Evolutionary conservation across 2,888 invertebrate species (phyloP).

Genomic region (Epinotia demarniana): DNA sequence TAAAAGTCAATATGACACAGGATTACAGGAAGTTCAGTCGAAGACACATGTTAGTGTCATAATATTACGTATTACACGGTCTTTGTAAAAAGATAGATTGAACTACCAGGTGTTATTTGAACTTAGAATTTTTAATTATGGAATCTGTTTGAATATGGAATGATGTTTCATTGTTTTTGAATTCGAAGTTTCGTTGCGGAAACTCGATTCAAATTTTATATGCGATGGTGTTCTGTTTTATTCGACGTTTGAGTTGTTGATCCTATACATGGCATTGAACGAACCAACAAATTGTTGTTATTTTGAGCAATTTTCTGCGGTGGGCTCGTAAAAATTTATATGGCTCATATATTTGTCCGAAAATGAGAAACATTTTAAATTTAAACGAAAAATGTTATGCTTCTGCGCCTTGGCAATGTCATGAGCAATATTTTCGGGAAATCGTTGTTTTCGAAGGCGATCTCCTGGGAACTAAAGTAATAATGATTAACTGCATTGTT

Average conservation of each 20-base stretch:
- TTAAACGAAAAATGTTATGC: constrained; percentile 32
- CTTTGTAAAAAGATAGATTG: constrained; percentile 52
- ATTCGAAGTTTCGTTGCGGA: constrained; percentile 11
- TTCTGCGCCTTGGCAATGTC: constrained; percentile 19
- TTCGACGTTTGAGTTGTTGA: constrained; percentile 22
- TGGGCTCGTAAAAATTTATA: constrained; percentile 44
- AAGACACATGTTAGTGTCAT: constrained; percentile 49
- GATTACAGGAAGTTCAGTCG: constrained; percentile 56
- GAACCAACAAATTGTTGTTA: constrained; percentile 40
- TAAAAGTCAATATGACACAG: constrained; percentile 5
- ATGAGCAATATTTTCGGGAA: constrained; percentile 17
- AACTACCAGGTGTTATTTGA: constrained; percentile 51
- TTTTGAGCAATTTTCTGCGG: constrained; percentile 43
- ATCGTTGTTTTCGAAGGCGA: constrained; percentile 3
- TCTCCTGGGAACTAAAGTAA: constrained; percentile 6
- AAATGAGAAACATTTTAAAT: constrained; percentile 30
- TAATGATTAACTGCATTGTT: not conserved
- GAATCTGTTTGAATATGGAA: constrained; percentile 18
- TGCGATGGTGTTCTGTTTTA: not conserved
- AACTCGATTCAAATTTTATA: not conserved
- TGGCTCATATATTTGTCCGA: constrained; percentile 36
- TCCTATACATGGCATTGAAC: constrained; percentile 19
- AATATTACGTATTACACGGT: constrained; percentile 57
- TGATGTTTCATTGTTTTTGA: constrained; percentile 18
- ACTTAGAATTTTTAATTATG: constrained; percentile 29